These are phyloP conservation scores for Columba guinea DNA, from an alignment of 2,797 vertebrate genomes.

Conservation along the genomic window DNA sequence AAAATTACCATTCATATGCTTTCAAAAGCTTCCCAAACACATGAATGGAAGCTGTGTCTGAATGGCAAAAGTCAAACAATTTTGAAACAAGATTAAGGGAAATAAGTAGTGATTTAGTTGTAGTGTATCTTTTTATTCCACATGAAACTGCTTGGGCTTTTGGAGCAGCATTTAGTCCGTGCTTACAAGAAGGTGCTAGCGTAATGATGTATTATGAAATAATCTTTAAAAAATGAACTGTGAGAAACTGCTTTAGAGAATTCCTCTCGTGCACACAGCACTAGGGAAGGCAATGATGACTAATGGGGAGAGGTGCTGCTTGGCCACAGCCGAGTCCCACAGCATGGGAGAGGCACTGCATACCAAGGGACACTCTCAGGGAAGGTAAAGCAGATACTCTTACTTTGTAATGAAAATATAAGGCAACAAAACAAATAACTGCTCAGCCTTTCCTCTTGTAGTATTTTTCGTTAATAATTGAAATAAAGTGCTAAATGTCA, in stretches of 20 bases:
- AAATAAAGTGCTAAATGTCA: not conserved
- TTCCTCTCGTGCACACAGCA: not conserved
- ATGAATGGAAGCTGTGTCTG: slow-evolving; percentile 11
- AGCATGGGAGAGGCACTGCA: not conserved
- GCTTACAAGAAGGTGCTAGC: not conserved
- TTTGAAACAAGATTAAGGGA: slow-evolving; percentile 6
- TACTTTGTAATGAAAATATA: not conserved
- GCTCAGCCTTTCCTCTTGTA: not conserved
- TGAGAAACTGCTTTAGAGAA: not conserved
- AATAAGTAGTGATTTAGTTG: not conserved
- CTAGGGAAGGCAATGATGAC: not conserved
- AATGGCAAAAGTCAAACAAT: not conserved
- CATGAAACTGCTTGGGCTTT: not conserved
- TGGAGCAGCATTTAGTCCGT: not conserved
- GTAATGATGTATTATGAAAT: not conserved
- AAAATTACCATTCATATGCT: slow-evolving; percentile 20
- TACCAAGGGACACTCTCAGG: not conserved
- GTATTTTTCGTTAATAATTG: not conserved
- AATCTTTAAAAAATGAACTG: not conserved
- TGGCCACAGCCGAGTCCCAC: not conserved
- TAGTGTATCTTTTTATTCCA: not conserved
- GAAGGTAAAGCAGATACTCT: not conserved
- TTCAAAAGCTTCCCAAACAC: not conserved
- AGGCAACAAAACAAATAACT: not conserved
- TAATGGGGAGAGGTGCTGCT: not conserved